Evolutionary conservation across 1,140 invertebrate genomes (phyloP), one percentile per base, ranked within the genome.

Genomic region (Vollenhovia emeryi): DNA sequence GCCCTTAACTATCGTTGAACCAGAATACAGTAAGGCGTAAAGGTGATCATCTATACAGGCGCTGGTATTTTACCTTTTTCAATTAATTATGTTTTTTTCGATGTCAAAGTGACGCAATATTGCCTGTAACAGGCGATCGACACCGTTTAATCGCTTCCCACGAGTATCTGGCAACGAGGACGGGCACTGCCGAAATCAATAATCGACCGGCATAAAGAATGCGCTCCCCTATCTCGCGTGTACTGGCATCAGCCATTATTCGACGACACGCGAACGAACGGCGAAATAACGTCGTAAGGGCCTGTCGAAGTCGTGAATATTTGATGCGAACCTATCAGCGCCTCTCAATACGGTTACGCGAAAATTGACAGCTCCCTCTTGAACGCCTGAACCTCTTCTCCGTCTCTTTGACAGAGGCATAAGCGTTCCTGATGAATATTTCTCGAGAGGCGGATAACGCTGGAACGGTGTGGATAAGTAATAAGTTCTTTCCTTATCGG

Each of bases 401-500:
- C 55, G 27, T 76, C 76, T 79, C 40, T 82, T 66, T 50, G 30
- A 84, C 60, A 45, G 40, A 2, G 45, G 40, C 73, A 33, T 45
- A 82, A 85, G 80, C 88, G 59, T 59, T 82, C 71, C 78, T 84
- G 73, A 90, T 86, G 79, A 87, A 89, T 91, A 86, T 88, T 75
- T 76, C 62, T 84, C 69, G 74, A 62, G 48, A 80, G 27, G 71
- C 21, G 62, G 59, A 85, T 48, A 43, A 69, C 21, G 75, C 55
- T 86, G 85, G 33, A 82, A 89, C 86, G 88, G 89, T 85, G 64
- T 85, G 92, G 91, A 92, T 92, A 93, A 93, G 94, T 94, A 94
- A 95, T 94, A 94, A 94, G 93, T 94, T 94, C 89, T 93, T 94
- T 92, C 66, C 94, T 93, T 93, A 94, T 92, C 92, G 91, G 92